Base-by-base conservation (phyloP, 2,888 invertebrate species). In the Drosophila macrothrix region DNA sequence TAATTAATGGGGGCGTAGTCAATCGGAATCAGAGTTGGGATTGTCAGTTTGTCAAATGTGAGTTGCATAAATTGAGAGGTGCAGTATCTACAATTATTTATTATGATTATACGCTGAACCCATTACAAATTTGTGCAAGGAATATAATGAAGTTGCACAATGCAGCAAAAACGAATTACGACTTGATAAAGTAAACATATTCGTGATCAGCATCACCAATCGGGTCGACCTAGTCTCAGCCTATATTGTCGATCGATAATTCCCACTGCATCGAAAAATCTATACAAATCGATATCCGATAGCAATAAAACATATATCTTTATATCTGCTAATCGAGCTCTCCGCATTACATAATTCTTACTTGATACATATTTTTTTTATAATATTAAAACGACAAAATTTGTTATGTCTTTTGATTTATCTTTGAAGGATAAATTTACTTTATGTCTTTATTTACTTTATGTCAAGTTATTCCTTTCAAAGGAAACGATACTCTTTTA, bases 1-100 rank as follows among this genome's bases (percentile, higher is more conserved):
- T 49, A 69, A 41, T 67, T 56, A 67, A 67, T 43, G 52, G 33
- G 41, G 55, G 46, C 46, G 46, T 2, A 9, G 46, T 46, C 25
- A 46, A 16, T 46, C 4, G 16, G 16, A 46, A 46, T 7, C 16
- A 46, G 25, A 46, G 25, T 46, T 25, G 46, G 16, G 28, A 7
- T 25, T 25, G 25, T 25, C 46, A 46, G 46, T 4, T 25, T 46
- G 46, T 19, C 55, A 37, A 35, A 19, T n/a, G 3, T 25, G 29
- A 46, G 35, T 35, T 62, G 33, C 35, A 12, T 52, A 29, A 29
- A 43, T 29, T 16, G 1, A 28, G 19, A 29, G 14, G 19, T 50
- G 16, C 63, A 62, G 4, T 10, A 19, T 37, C 28, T 19, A 29
- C 35, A 37, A 22, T 10, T 43, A 43, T 14, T 43, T 43, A 22